These are phyloP conservation scores for Gallinago stenura DNA, from an alignment of 2,797 vertebrate genomes.

Conservation along the genomic window DNA sequence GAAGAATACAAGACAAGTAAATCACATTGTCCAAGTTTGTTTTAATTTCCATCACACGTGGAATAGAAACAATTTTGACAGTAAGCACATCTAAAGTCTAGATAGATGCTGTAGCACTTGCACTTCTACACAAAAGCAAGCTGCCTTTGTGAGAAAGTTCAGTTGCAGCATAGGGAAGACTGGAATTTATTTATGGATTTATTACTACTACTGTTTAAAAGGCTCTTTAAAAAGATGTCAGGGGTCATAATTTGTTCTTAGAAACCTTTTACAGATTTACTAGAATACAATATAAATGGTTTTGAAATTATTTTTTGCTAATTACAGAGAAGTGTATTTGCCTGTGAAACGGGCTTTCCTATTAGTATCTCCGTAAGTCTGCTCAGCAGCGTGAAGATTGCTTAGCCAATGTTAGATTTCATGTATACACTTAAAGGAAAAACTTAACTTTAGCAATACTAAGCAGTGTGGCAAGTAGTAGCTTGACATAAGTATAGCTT, in stretches of 20 bases:
- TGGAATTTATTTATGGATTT: not conserved
- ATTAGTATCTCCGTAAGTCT: not conserved
- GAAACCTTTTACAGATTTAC: not conserved
- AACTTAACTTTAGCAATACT: not conserved
- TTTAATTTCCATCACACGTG: not conserved
- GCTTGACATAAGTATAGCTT: not conserved
- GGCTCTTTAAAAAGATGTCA: not conserved
- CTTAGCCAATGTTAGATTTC: not conserved
- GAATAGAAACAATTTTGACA: not conserved
- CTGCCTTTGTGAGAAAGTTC: not conserved
- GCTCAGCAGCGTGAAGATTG: not conserved
- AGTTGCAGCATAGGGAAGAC: not conserved
- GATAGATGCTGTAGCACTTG: not conserved
- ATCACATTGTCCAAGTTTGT: not conserved
- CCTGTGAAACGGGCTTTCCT: not conserved
- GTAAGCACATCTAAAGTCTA: not conserved
- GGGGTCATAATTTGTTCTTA: not conserved
- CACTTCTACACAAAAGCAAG: not conserved
- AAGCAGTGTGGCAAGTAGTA: not conserved
- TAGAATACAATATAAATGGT: not conserved
- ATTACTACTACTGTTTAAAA: not conserved
- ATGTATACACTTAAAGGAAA: not conserved
- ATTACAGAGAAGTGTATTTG: not conserved
- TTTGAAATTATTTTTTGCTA: not conserved
- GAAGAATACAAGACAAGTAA: not conserved